Percentiles rank a stretch among this genome's conserved stretches.
Conservation (phyloP, 2,888 invertebrate species). For the Pycnomerus fuliginosus region DNA sequence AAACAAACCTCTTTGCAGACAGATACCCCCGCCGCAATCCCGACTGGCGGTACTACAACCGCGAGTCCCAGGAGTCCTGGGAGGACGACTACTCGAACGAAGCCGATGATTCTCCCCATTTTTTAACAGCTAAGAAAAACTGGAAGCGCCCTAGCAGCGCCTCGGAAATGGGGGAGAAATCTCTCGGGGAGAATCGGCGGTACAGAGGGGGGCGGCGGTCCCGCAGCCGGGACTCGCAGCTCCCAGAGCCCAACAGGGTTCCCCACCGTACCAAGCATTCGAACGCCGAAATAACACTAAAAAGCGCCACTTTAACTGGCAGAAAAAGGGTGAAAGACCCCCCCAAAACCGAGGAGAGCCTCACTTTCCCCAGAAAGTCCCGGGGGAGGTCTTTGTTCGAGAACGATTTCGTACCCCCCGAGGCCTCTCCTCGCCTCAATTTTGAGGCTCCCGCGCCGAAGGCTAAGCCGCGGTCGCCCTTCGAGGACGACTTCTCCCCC, state of each 20-base stretch:
- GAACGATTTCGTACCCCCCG: conserved; percentile 64
- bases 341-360: conserved; percentile 41
- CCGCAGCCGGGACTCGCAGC: conserved; percentile 51
- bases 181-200: conserved; percentile 50
- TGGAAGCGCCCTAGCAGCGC: conserved; percentile 63
- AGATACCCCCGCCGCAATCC: conserved; percentile 40
- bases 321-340: conserved; percentile 46
- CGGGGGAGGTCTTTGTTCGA: conserved; percentile 63
- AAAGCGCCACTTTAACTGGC: conserved; percentile 35
- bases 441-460: conserved; percentile 46
- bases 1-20: too few relatives aligned
- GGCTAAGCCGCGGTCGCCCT: conserved; percentile 47
- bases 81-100: conserved; percentile 59
- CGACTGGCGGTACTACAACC: conserved; percentile 49
- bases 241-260: conserved; percentile 46
- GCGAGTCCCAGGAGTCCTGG: conserved; percentile 55
- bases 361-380: conserved; percentile 45
- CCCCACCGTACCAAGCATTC: conserved; percentile 37
- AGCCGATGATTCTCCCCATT: conserved; percentile 43
- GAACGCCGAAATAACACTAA: conserved; percentile 40
- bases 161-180: conserved; percentile 60
- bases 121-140: conserved; percentile 43
- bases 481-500: conserved; percentile 62
- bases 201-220: conserved; percentile 55
- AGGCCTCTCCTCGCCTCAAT: conserved; percentile 33